Evolutionary conservation across 2,797 vertebrate genomes (phyloP).

Genomic region (Salarias fasciatus): DNA sequence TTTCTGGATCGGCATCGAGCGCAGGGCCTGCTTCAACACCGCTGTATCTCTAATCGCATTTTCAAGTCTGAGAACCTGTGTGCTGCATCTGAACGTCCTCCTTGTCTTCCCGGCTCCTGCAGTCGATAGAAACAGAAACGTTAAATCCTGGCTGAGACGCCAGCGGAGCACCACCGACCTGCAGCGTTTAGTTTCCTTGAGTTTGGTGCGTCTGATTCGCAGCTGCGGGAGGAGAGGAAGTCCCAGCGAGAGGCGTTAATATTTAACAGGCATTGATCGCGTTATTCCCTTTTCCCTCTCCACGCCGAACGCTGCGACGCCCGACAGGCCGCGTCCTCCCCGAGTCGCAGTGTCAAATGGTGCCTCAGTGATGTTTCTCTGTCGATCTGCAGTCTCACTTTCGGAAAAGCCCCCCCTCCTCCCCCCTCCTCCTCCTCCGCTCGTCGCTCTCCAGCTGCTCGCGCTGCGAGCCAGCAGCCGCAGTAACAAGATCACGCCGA

Average conservation of each 20-base stretch:
- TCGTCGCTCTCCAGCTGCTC: conserved; percentile 37
- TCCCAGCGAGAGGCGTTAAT: conserved; percentile 33
- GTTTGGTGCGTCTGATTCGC: conserved; percentile 39
- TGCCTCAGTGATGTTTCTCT: not conserved
- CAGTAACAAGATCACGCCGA: conserved; percentile 19
- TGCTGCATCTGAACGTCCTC: not conserved
- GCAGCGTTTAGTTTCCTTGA: conserved; percentile 15
- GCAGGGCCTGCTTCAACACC: not conserved
- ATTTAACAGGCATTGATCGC: conserved; percentile 18
- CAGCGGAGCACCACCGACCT: conserved; percentile 12
- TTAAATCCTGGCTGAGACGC: conserved; percentile 9
- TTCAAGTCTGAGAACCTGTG: conserved; percentile 5
- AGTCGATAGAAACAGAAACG: conserved; percentile 4
- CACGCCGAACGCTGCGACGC: conserved; percentile 17
- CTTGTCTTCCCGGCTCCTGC: not conserved
- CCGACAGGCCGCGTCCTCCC: not conserved
- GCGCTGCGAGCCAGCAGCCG: conserved; percentile 5
- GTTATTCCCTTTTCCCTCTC: not conserved
- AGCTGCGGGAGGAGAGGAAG: conserved; percentile 22
- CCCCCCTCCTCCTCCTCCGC: conserved; percentile 18
- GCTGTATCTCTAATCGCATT: conserved; percentile 8
- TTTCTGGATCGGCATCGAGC: conserved; percentile 16
- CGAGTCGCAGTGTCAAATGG: conserved; percentile 13
- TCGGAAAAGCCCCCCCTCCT: conserved; percentile 1
- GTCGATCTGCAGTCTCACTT: conserved; percentile 20